phyloP scores from a whole-genome alignment of 2,888 invertebrate genomes.

The Muschampia plurimacula region DNA sequence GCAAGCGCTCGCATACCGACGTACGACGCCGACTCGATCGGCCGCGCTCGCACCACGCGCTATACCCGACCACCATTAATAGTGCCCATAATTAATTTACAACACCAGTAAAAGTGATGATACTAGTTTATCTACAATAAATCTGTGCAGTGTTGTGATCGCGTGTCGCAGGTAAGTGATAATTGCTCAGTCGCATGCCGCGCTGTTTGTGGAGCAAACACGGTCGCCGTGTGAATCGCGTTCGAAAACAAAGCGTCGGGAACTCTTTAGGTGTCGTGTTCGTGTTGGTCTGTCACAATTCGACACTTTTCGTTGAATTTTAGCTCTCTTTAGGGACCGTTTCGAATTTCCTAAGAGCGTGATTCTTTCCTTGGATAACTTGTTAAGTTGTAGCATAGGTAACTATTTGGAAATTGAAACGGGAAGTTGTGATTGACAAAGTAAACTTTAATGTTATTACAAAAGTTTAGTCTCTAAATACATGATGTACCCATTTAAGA shows the following conservation, averaged over 20 bases:
- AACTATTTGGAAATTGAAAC: not conserved
- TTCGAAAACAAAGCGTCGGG: slow-evolving; percentile 61
- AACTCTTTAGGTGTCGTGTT: slow-evolving; percentile 62
- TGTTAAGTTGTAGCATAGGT: not conserved
- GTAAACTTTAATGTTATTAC: not conserved
- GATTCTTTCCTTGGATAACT: not conserved
- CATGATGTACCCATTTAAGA: too few species aligned
- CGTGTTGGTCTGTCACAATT: slow-evolving; percentile 68
- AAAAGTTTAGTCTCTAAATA: too few species aligned
- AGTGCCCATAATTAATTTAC: slow-evolving; percentile 82
- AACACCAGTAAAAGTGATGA: slow-evolving; percentile 83
- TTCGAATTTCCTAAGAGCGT: slow-evolving; percentile 19
- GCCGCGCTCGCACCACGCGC: slow-evolving; percentile 65
- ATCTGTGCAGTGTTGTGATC: slow-evolving; percentile 82
- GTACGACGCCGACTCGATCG: slow-evolving; percentile 69
- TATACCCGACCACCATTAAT: slow-evolving; percentile 54
- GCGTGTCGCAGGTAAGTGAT: slow-evolving; percentile 84
- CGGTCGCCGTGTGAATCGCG: slow-evolving; percentile 59
- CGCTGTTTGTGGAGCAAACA: slow-evolving; percentile 75
- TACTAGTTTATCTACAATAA: slow-evolving; percentile 83
- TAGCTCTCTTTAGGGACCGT: slow-evolving; percentile 25
- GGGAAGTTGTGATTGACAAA: not conserved
- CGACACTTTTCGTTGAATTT: slow-evolving; percentile 60
- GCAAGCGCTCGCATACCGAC: slow-evolving; percentile 52
- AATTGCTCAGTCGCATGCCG: slow-evolving; percentile 78